Percentiles rank a stretch among this genome's conserved stretches.
These are phyloP conservation scores for Amphiduros pacificus DNA, from an alignment of 2,888 invertebrate species.

Conservation along the genomic window DNA sequence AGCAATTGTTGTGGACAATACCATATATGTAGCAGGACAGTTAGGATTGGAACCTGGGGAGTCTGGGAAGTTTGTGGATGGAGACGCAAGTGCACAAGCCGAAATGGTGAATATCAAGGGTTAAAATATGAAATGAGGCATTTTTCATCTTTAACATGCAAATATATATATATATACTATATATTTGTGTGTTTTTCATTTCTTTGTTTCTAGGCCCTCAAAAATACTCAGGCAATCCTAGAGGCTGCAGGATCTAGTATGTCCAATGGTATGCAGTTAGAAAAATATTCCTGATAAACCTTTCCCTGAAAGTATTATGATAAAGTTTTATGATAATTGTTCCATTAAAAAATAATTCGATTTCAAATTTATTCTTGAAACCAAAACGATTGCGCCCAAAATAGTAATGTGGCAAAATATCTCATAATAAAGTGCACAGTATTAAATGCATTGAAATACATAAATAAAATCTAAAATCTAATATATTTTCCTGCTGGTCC, in stretches of 20 bases:
- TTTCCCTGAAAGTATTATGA: too few relatives aligned
- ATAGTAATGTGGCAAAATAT: too few relatives aligned
- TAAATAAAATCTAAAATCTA: too few relatives aligned
- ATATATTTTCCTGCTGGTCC: too few relatives aligned
- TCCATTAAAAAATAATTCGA: too few relatives aligned
- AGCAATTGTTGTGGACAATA: constrained; percentile 79
- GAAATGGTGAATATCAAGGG: constrained; percentile 61
- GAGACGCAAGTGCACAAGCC: constrained; percentile 73
- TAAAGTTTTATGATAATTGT: too few relatives aligned
- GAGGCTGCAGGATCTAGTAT: constrained; percentile 65
- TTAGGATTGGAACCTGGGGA: constrained; percentile 75
- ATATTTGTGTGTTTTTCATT: neutral
- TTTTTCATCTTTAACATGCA: neutral
- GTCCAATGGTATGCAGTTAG: constrained; percentile 56
- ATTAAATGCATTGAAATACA: too few relatives aligned
- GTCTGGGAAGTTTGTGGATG: constrained; percentile 74
- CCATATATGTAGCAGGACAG: constrained; percentile 84
- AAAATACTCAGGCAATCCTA: constrained; percentile 76
- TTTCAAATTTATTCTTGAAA: too few relatives aligned
- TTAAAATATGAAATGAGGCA: neutral
- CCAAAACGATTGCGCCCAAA: too few relatives aligned
- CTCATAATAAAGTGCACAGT: too few relatives aligned
- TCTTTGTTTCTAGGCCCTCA: constrained; percentile 65
- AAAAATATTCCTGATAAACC: too few relatives aligned
- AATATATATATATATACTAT: neutral